Evolutionary conservation across 2,797 vertebrate species (phyloP), one percentile per base, ranked within the genome.

Genomic region (Macropodus opercularis): DNA sequence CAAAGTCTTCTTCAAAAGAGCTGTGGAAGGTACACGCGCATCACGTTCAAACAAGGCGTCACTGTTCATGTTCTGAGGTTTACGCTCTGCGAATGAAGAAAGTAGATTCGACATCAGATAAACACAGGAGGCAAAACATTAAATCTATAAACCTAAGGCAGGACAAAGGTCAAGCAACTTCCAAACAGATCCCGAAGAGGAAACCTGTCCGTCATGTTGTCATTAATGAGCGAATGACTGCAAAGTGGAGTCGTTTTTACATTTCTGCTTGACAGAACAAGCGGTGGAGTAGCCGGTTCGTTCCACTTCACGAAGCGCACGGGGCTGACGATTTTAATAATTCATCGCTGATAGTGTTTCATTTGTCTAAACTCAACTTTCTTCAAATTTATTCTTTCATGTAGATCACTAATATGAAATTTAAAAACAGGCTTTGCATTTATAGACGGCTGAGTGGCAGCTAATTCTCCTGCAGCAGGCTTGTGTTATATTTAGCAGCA

Each of bases 1-100:
- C 90, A 99, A 99, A 87, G 98, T 99, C 81, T 99, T 99, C 93
- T 99, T 99, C 92, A 99, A 99, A 90, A 94, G 98, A 93, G 98
- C 98, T 2, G 97, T 99, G 77, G 98, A 99, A 98, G 98, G 97
- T 99, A 96, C 4, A 64, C 32, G 34, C 19, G 2, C 7, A 3
- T 27, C 26, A 5, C 10, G 6, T 47, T 57, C 12, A 41, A 6
- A 35, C 40, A 21, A 40, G 9, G 57, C 15, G 3, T 44, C 3
- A 19, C 35, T 19, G 35, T n/a, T 39, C 3, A n/a, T 27, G 26
- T 31, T 39, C 39, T 38, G 6, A 6, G 4, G 12, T 17, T 36
- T 19, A 48, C 19, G 13, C 27, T 18, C 24, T 13, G 26, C 32
- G 35, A 27, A 17, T 42, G 55, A 17, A 34, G 17, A 24, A 44